Base-by-base conservation (phyloP, 2,113 vertebrate genomes). In the Tretioscincus oriximinensis region DNA sequence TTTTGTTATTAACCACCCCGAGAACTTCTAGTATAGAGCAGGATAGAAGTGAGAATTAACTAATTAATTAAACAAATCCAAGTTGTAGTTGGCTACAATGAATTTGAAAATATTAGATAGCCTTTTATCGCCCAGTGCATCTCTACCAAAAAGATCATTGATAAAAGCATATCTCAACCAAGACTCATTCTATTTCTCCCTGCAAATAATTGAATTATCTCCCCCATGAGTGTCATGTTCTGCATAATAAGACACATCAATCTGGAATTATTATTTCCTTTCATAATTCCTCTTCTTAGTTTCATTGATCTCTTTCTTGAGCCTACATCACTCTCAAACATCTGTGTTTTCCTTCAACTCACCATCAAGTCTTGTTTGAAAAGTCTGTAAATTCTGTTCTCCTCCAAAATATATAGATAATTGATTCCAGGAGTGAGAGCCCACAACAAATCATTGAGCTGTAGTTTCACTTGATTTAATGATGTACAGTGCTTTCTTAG, bases 221-320 rank as follows among this genome's bases (percentile, higher is more conserved):
- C 74, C 61, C 88, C 69, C 26, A 71, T 51, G 31, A 22, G 49
- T 87, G 71, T 80, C 71, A 64, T 84, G 67, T 29, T 77, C 61
- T 88, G 26, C 73, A 74, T 86, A 90, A 92, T 87, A 82, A 84
- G 87, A 76, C 75, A 87, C 77, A 86, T 87, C 81, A 89, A 90
- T 90, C 82, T 92, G 84, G 85, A 91, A 84, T 77, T 72, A 90
- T 89, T 87, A 88, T 90, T 90, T 89, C 90, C 86, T 85, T 90
- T 85, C 88, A 89, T 88, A 87, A 85, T 90, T 90, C 22, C 86
- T 49, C 76, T 81, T 87, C 75, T 45, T 49, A 82, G 70, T 78
- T 91, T 87, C 89, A 90, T 86, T 88, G 90, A 92, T 93, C 81
- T 91, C 83, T 87, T 90, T 89, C 85, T 92, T 91, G 88, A 87